Evolutionary conservation across 2,113 vertebrate genomes (phyloP).

Genomic region (Struthidea cinerea): DNA sequence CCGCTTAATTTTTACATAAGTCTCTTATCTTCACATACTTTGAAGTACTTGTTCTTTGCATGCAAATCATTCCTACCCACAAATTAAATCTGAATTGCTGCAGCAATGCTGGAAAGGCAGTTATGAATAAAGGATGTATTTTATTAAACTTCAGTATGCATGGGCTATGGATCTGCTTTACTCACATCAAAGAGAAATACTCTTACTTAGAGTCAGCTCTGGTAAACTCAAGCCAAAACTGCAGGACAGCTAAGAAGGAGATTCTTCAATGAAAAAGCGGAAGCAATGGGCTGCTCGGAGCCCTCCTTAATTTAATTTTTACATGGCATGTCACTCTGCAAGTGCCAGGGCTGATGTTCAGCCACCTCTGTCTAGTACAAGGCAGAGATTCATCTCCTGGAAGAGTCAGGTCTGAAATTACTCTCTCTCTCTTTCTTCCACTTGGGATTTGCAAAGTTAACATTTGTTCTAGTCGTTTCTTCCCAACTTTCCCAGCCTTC

Average conservation of each 20-base stretch:
- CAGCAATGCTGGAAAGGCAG: background rate
- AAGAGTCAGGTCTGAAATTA: background rate
- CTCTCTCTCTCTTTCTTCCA: background rate
- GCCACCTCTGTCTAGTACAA: rapidly evolving
- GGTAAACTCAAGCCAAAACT: background rate
- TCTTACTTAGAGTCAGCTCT: background rate
- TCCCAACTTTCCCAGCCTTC: background rate
- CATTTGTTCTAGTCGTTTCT: background rate
- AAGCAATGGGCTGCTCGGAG: background rate
- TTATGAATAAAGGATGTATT: background rate
- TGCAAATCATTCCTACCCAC: background rate
- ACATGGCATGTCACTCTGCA: background rate
- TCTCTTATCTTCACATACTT: conserved; percentile 6
- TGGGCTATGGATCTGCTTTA: background rate
- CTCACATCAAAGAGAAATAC: background rate
- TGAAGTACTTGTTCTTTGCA: conserved; percentile 7
- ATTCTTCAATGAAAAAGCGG: background rate
- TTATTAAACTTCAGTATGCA: background rate
- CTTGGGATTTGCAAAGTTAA: background rate
- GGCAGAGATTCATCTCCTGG: background rate
- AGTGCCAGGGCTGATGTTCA: background rate
- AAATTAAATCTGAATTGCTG: conserved; percentile 1
- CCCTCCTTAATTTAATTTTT: background rate
- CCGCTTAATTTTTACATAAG: background rate
- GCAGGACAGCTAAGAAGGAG: background rate